A percentile compares a stretch with the other conserved stretches of the same genome.
These are phyloP conservation scores for Psittacula cyanocephala DNA, from an alignment of 2,113 vertebrate genomes.

Conservation along the genomic window DNA sequence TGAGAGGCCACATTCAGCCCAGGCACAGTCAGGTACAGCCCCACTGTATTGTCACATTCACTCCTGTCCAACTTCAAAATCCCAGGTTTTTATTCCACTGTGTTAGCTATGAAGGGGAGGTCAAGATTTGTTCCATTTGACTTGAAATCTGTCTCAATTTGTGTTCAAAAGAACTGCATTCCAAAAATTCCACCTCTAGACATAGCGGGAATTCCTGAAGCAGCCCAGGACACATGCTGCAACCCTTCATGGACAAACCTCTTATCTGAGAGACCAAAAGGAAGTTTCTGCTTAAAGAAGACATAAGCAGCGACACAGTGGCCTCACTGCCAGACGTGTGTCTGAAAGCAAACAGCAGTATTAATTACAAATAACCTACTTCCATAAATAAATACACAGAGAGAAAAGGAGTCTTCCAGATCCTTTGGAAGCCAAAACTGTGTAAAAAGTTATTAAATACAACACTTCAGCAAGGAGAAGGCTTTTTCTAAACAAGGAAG, in stretches of 20 bases:
- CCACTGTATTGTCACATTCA: background rate
- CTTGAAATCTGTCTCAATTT: background rate
- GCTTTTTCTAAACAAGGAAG: constrained; percentile 5
- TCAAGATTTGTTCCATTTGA: background rate
- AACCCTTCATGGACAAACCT: background rate
- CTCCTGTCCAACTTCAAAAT: background rate
- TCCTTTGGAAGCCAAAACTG: background rate
- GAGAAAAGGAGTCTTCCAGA: constrained; percentile 1
- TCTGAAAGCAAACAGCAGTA: background rate
- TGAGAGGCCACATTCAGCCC: background rate
- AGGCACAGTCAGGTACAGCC: background rate
- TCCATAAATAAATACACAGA: constrained; percentile 27
- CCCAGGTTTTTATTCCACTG: background rate
- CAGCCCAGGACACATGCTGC: background rate
- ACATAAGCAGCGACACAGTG: background rate
- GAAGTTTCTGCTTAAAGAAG: background rate
- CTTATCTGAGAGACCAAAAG: background rate
- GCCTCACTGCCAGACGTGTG: background rate
- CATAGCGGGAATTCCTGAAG: background rate
- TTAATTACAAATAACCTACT: background rate
- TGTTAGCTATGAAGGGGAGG: rapidly evolving
- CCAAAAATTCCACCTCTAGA: background rate
- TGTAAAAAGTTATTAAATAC: background rate
- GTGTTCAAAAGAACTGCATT: background rate
- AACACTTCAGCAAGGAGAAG: background rate